Evolutionary conservation across 2,113 vertebrate genomes (phyloP).

Genomic region (Psettodes erumei): DNA sequence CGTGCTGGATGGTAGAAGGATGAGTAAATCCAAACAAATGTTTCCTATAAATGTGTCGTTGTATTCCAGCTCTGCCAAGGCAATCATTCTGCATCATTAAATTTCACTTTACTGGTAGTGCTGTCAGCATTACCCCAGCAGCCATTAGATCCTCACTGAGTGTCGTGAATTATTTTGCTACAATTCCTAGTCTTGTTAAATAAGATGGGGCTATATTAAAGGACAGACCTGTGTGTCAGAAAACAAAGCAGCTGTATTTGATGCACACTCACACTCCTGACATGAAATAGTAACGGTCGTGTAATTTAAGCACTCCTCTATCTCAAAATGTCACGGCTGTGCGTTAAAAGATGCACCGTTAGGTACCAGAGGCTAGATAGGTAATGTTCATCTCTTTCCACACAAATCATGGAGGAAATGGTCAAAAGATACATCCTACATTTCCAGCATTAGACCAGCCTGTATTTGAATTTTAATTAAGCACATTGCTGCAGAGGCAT

Average conservation of each 20-base stretch:
- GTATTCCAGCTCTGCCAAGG: slow-evolving; percentile 55
- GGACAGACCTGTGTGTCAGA: not conserved
- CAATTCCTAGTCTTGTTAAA: slow-evolving; percentile 30
- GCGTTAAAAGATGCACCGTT: not conserved
- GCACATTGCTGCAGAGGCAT: slow-evolving; percentile 12
- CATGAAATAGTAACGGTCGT: not conserved
- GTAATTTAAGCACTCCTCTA: not conserved
- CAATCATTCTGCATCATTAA: slow-evolving; percentile 67
- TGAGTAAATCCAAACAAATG: slow-evolving; percentile 53
- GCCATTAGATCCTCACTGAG: slow-evolving; percentile 21
- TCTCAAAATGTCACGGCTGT: not conserved
- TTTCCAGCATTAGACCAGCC: not conserved
- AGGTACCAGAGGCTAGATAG: not conserved
- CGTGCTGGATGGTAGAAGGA: slow-evolving; percentile 28
- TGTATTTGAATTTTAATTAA: slow-evolving; percentile 41
- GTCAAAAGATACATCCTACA: too few species aligned
- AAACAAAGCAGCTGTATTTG: not conserved
- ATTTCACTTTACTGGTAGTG: slow-evolving; percentile 45
- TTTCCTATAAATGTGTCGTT: slow-evolving; percentile 44
- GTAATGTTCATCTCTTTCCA: not conserved
- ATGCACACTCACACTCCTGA: not conserved
- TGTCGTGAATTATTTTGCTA: slow-evolving; percentile 35
- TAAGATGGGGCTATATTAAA: not conserved
- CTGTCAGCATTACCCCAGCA: slow-evolving; percentile 44
- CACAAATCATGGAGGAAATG: not conserved